phyloP scores from a whole-genome alignment of 1,140 invertebrate genomes.

The Sinella curviseta region DNA sequence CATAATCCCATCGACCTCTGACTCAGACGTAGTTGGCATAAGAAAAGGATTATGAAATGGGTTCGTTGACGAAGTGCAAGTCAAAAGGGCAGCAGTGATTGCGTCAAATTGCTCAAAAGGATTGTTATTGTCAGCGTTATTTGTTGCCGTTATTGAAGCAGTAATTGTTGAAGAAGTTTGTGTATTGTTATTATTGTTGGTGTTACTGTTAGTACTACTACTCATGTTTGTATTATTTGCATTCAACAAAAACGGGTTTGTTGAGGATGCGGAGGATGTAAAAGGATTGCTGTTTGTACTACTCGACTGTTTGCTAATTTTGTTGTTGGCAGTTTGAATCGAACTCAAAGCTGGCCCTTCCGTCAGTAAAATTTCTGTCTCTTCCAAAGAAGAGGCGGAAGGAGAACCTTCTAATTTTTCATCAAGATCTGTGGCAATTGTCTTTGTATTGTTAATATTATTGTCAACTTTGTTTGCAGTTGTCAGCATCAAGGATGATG shows the following conservation, averaged over 20 bases:
- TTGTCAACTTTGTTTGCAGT: neutral
- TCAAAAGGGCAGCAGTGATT: conserved; percentile 45
- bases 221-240: conserved; percentile 38
- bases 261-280: conserved; percentile 24
- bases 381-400: conserved; percentile 4
- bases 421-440: neutral
- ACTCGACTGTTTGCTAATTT: conserved; percentile 36
- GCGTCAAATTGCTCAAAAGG: conserved; percentile 44
- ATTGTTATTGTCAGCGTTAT: conserved; percentile 24
- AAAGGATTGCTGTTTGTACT: neutral
- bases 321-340: too few relatives aligned
- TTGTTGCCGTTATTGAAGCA: neutral
- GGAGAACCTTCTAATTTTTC: neutral
- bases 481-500: conserved; percentile 29
- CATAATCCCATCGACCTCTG: neutral
- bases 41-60: conserved; percentile 50
- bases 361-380: conserved; percentile 43
- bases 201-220: neutral
- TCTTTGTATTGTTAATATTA: conserved; percentile 9
- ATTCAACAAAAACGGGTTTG: conserved; percentile 34
- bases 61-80: conserved; percentile 36
- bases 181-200: conserved; percentile 51
- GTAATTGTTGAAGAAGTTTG: conserved; percentile 61
- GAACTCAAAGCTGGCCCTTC: too few relatives aligned
- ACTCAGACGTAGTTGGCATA: conserved; percentile 29